Conservation (phyloP, 2,797 vertebrate genomes). For the Hypotaenidia okinawae region DNA sequence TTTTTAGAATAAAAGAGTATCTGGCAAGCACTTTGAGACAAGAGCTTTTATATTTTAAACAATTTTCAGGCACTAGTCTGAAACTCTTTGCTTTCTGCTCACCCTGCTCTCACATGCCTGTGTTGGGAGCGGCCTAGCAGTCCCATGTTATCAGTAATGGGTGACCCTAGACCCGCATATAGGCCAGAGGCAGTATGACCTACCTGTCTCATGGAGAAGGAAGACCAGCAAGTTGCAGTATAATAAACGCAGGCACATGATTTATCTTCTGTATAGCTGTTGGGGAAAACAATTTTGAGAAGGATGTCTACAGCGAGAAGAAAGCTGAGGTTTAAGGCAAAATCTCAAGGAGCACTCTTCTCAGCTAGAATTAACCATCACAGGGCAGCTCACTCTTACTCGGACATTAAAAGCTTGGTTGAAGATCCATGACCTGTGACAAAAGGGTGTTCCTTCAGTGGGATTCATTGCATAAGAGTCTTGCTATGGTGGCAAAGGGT, state of each 20-base stretch:
- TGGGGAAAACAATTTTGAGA: background rate
- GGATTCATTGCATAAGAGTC: background rate
- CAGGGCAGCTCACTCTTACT: background rate
- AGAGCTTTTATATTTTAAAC: background rate
- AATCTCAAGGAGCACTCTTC: background rate
- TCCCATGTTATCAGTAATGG: accelerated
- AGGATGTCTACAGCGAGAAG: background rate
- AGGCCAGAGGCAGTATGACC: background rate
- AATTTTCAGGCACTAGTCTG: background rate
- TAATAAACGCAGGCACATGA: background rate
- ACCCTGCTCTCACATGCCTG: background rate
- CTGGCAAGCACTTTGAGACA: background rate
- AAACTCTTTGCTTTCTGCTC: background rate
- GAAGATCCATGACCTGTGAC: background rate
- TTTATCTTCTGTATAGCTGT: background rate
- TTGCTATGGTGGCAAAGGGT: background rate
- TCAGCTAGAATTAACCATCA: background rate
- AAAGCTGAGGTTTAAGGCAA: background rate
- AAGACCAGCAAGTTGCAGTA: background rate
- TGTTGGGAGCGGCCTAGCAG: background rate
- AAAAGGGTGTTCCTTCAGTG: background rate
- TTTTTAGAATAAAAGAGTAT: background rate
- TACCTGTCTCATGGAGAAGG: accelerated
- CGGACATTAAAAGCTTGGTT: background rate
- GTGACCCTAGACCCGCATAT: accelerated